phyloP scores from a whole-genome alignment of 1,140 invertebrate species.

The Mya arenaria region DNA sequence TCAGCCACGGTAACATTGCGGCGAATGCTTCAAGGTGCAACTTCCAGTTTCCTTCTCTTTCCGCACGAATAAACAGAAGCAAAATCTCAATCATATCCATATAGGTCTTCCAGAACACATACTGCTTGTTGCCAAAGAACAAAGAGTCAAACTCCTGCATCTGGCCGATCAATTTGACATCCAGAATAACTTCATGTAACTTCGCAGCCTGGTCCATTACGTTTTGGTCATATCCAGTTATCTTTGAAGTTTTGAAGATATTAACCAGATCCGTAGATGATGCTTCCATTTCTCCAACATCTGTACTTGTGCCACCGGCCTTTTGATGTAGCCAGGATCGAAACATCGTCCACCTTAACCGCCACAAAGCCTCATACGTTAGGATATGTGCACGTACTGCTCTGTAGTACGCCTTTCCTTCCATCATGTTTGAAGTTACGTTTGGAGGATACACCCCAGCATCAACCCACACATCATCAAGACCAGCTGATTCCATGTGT shows the following conservation, averaged over 20 bases:
- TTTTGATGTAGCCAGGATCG: neutral
- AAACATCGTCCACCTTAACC: neutral
- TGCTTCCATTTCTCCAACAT: too few species aligned
- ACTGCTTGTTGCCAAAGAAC: too few species aligned
- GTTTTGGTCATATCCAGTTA: too few species aligned
- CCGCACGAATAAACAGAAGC: neutral
- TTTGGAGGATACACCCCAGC: constrained; percentile 26
- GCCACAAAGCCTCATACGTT: constrained; percentile 14
- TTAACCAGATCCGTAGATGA: too few species aligned
- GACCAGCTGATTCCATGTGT: constrained; percentile 43
- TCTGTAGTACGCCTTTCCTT: constrained; percentile 46
- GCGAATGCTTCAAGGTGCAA: constrained; percentile 28
- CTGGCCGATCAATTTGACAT: too few species aligned
- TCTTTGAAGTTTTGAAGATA: too few species aligned
- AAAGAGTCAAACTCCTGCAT: too few species aligned
- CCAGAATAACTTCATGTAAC: too few species aligned
- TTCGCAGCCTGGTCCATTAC: too few species aligned
- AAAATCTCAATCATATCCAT: neutral
- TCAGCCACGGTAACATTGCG: constrained; percentile 31
- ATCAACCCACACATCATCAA: constrained; percentile 48
- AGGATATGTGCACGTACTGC: constrained; percentile 13
- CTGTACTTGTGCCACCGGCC: too few species aligned
- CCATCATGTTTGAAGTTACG: constrained; percentile 23
- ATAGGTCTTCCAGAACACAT: too few species aligned
- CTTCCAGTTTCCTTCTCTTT: constrained; percentile 27